Percentiles rank a stretch among this genome's conserved stretches.
phyloP scores from a whole-genome alignment of 2,888 invertebrate species.

The Clivina fossor region DNA sequence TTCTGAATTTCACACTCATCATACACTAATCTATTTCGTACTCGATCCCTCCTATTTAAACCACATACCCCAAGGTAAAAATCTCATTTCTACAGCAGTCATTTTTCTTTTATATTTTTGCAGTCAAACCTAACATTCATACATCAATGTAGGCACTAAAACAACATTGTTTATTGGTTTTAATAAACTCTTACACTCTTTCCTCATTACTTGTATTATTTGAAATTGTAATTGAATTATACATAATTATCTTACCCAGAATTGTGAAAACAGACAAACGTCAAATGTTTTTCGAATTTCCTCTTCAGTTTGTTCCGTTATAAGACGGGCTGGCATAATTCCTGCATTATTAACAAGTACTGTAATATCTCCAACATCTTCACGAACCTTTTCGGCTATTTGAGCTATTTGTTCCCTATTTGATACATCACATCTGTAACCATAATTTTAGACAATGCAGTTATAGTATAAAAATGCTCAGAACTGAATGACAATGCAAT shows the following conservation, averaged over 20 bases:
- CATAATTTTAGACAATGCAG: not conserved
- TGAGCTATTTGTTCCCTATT: constrained; percentile 66
- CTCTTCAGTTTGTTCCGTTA: constrained; percentile 65
- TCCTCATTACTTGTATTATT: not conserved
- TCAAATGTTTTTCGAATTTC: constrained; percentile 71
- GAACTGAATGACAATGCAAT: no score
- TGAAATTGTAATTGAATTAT: no score
- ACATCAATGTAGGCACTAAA: no score
- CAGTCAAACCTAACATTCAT: no score
- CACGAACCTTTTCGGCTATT: constrained; percentile 63
- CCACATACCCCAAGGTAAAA: no score
- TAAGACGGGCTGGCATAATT: constrained; percentile 76
- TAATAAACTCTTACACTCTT: no score
- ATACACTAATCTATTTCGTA: no score
- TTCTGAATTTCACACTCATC: no score
- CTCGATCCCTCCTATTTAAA: no score
- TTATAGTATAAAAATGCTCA: no score
- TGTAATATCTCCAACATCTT: constrained; percentile 74
- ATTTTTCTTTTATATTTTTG: no score
- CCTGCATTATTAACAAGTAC: constrained; percentile 86
- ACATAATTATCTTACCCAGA: constrained; percentile 85
- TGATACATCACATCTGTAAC: constrained; percentile 75
- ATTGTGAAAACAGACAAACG: constrained; percentile 76
- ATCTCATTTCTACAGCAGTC: no score
- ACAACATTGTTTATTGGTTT: not conserved